Percentiles rank a stretch among this genome's conserved stretches.
phyloP scores from a whole-genome alignment of 2,888 invertebrate genomes.

The Cheilosia vulpina region DNA sequence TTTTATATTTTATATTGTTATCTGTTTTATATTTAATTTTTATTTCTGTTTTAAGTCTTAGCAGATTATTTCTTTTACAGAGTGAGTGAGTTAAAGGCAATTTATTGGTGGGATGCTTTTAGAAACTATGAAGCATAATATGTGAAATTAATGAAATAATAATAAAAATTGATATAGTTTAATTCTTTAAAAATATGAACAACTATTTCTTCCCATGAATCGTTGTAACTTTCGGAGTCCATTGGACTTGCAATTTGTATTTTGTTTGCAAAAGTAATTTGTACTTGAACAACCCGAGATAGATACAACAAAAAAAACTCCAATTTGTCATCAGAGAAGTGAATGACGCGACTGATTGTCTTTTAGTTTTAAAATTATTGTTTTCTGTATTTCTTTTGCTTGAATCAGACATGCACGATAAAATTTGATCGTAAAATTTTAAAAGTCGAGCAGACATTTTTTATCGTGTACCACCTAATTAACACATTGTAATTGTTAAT shows the following conservation, averaged over 20 bases:
- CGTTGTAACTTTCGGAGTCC: too few species aligned
- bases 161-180: too few species aligned
- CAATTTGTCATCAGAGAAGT: conserved; percentile 16
- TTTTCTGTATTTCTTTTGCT: conserved; percentile 10
- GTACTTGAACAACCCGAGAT: too few species aligned
- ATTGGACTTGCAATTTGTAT: too few species aligned
- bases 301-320: neutral
- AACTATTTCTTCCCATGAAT: too few species aligned
- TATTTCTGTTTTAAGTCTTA: neutral
- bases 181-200: too few species aligned
- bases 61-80: conserved; percentile 45
- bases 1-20: conserved; percentile 73
- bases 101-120: too few species aligned
- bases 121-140: too few species aligned
- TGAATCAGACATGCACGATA: conserved; percentile 27
- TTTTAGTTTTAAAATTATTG: conserved; percentile 4
- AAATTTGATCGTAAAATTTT: conserved; percentile 12
- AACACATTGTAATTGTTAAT: conserved; percentile 25
- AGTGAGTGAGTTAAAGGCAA: neutral
- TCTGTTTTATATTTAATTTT: conserved; percentile 34
- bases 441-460: conserved; percentile 11
- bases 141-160: too few species aligned
- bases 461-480: conserved; percentile 45
- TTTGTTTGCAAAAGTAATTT: too few species aligned
- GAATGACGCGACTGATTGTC: conserved; percentile 40